phyloP scores from a whole-genome alignment of 1,140 invertebrate genomes.

The Ceratoteleas bidentatus region DNA sequence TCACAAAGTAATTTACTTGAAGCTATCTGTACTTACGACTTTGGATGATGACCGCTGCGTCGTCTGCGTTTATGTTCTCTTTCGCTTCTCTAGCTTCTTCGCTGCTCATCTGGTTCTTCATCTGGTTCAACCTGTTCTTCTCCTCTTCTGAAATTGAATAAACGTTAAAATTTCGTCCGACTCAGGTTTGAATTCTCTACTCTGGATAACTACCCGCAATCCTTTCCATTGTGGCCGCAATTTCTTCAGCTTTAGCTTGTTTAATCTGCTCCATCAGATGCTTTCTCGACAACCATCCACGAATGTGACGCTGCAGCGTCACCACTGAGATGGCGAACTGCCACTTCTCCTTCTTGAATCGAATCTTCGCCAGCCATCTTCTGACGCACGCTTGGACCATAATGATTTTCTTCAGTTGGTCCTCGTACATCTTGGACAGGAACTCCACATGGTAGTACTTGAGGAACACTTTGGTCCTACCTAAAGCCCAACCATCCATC shows the following conservation, averaged over 20 bases:
- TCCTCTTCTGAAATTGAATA: slow-evolving; percentile 67
- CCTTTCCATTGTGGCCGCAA: slow-evolving; percentile 34
- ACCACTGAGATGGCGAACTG: slow-evolving; percentile 85
- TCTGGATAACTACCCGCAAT: slow-evolving; percentile 52
- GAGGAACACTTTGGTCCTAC: slow-evolving; percentile 92
- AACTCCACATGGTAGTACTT: slow-evolving; percentile 94
- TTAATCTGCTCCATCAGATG: slow-evolving; percentile 78
- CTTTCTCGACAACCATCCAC: slow-evolving; percentile 84
- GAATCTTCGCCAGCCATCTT: slow-evolving; percentile 86
- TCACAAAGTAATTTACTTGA: no score
- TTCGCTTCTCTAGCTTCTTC: slow-evolving; percentile 29
- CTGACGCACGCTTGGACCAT: slow-evolving; percentile 87
- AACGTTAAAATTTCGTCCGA: not conserved
- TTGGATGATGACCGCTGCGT: slow-evolving; percentile 85
- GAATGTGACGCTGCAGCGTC: slow-evolving; percentile 85
- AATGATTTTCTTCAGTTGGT: slow-evolving; percentile 86
- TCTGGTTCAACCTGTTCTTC: slow-evolving; percentile 73
- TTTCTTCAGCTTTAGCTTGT: slow-evolving; percentile 71
- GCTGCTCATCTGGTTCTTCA: slow-evolving; percentile 34
- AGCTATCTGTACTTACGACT: slow-evolving; percentile 82
- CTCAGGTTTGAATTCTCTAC: not conserved
- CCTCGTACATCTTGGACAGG: slow-evolving; percentile 89
- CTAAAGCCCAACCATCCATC: slow-evolving; percentile 92
- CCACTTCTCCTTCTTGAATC: slow-evolving; percentile 83
- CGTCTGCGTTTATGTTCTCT: slow-evolving; percentile 78